phyloP scores from a whole-genome alignment of 2,113 vertebrate species.

The Glareola pratincola region DNA sequence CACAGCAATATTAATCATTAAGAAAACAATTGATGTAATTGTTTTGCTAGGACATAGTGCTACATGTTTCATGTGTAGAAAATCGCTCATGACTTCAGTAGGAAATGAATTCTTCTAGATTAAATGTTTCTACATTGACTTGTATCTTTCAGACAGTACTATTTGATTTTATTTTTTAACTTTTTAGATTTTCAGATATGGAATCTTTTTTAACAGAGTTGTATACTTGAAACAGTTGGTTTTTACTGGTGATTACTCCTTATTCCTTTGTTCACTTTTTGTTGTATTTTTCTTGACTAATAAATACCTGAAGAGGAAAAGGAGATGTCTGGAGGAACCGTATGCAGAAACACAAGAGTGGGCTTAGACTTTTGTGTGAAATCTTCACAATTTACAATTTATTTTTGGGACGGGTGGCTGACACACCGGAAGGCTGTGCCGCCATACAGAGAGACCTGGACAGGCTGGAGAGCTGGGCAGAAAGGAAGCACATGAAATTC shows the following conservation, averaged over 20 bases:
- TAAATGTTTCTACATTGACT: neutral
- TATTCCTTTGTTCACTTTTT: neutral
- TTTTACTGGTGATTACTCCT: neutral
- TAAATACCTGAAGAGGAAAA: neutral
- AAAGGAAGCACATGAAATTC: too few species aligned
- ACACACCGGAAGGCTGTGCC: too few species aligned
- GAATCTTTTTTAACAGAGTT: neutral
- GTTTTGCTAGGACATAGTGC: neutral
- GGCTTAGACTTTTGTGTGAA: neutral
- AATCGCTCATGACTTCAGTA: neutral
- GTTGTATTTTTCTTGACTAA: neutral
- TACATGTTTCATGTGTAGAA: neutral
- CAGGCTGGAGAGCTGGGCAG: too few species aligned
- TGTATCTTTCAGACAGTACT: neutral
- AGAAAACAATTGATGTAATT: neutral
- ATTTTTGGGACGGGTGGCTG: too few species aligned
- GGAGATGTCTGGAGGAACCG: neutral
- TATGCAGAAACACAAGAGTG: neutral
- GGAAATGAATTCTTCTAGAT: neutral
- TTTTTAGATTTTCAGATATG: neutral
- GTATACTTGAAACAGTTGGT: neutral
- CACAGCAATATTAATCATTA: neutral
- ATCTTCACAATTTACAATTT: neutral
- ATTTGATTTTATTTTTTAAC: neutral
- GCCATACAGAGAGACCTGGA: too few species aligned